Evolutionary conservation across 2,888 invertebrate species (phyloP), one percentile per base, ranked within the genome.

Genomic region (Pristionchus entomophagus): DNA sequence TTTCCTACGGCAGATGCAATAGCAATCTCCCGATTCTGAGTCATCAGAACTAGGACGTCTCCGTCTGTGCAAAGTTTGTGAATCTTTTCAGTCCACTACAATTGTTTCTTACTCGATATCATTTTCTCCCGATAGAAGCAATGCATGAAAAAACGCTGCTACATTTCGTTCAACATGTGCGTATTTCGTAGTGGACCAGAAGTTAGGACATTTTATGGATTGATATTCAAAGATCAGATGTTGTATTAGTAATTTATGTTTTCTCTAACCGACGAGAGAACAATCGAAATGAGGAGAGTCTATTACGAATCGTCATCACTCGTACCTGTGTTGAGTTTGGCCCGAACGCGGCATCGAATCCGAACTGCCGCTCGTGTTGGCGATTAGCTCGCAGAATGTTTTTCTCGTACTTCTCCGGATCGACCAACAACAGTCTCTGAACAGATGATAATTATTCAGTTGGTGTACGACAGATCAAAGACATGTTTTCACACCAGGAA

Each of bases 341-440:
- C 83, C 96, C 96, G 93, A 98, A 97, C 14, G 97, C 97, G 84
- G 96, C 95, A 94, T 98, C 98, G 94, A 97, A 98, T 4, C 96
- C 95, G 94, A 97, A 97, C 93, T 97, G 96, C 89, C 96, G 96
- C 88, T 97, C 97, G 86, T 94, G 92, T 29, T 94, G 96, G 81
- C 96, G 94, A 93, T 96, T 96, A 89, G 96, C 96, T 32, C 96
- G 95, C 81, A 96, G 94, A 65, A 96, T 95, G 93, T 95, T 95
- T 89, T 95, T 94, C 69, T 94, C 94, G 88, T 94, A 94, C 82
- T 95, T 95, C 59, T 95, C 95, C 10, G 95, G 95, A 88, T 96
- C 96, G 92, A 96, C 95, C 86, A 96, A 94, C 83, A 96, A 94
- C n/a, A 96, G 95, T 94, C 95, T 95, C 96, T 96, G 94, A 80